phyloP scores from a whole-genome alignment of 1,140 invertebrate genomes.

The Camponotus pennsylvanicus region DNA sequence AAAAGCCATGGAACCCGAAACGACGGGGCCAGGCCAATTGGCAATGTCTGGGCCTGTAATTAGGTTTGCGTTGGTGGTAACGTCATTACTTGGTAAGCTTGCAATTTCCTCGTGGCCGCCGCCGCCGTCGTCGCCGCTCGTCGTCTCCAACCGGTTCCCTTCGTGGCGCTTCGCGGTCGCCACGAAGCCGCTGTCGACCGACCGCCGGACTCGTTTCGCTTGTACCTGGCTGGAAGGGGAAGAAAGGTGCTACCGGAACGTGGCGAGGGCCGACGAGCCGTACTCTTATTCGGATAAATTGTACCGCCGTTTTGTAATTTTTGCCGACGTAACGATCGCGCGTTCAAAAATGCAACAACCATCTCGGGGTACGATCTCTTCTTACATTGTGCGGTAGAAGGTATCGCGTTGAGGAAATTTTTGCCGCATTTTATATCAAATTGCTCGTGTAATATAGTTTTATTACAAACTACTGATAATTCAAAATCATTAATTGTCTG shows the following conservation, averaged over 20 bases:
- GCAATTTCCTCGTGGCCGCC: constrained; percentile 72
- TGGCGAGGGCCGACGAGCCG: neutral
- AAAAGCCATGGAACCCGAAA: constrained; percentile 23
- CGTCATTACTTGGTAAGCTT: constrained; percentile 76
- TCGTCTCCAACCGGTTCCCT: constrained; percentile 43
- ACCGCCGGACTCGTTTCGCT: neutral
- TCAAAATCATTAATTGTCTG: too few species aligned
- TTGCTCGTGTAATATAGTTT: neutral
- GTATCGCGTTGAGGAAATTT: neutral
- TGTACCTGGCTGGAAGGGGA: neutral
- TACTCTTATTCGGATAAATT: constrained; percentile 25
- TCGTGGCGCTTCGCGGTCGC: constrained; percentile 6
- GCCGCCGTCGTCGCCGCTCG: constrained; percentile 4
- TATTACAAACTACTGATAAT: neutral
- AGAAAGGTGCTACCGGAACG: neutral
- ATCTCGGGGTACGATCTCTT: neutral
- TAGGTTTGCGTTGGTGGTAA: constrained; percentile 78
- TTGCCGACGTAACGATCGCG: constrained; percentile 9
- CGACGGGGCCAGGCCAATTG: constrained; percentile 69
- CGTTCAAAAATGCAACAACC: neutral
- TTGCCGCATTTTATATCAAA: neutral
- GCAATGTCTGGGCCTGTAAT: constrained; percentile 79
- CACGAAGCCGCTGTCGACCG: neutral
- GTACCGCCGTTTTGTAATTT: constrained; percentile 3
- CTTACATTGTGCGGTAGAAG: neutral